Percentiles rank a stretch among this genome's conserved stretches.
Evolutionary conservation across 1,140 invertebrate genomes (phyloP).

Genomic region (Sycophila sp.): DNA sequence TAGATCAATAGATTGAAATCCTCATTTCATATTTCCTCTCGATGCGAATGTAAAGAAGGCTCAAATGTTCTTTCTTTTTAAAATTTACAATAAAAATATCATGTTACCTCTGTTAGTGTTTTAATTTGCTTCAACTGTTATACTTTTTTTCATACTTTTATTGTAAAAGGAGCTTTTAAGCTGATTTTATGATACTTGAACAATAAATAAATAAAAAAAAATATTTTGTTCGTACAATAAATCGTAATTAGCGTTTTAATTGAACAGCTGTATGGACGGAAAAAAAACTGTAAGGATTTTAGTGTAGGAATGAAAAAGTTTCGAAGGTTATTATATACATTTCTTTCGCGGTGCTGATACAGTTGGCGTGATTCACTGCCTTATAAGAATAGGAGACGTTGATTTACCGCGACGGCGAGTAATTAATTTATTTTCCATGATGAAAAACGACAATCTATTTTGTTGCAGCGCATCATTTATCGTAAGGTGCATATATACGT

Average conservation of each 20-base stretch:
- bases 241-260: no score
- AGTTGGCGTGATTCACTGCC: background rate
- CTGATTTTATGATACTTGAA: no score
- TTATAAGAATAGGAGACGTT: background rate
- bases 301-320: no score
- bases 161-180: no score
- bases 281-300: no score
- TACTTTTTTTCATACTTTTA: background rate
- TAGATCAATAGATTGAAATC: background rate
- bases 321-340: no score
- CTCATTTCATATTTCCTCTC: background rate
- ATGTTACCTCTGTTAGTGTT: background rate
- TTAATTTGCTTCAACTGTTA: background rate
- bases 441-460: conserved; percentile 7
- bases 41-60: background rate
- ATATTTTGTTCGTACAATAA: no score
- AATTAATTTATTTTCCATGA: conserved; percentile 1
- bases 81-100: background rate
- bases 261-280: no score
- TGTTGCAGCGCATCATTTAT: background rate
- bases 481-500: background rate
- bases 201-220: no score
- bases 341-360: no score
- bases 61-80: background rate
- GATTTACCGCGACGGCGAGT: background rate